Evolutionary conservation across 2,888 invertebrate genomes (phyloP).

Genomic region (Pterostichus niger): DNA sequence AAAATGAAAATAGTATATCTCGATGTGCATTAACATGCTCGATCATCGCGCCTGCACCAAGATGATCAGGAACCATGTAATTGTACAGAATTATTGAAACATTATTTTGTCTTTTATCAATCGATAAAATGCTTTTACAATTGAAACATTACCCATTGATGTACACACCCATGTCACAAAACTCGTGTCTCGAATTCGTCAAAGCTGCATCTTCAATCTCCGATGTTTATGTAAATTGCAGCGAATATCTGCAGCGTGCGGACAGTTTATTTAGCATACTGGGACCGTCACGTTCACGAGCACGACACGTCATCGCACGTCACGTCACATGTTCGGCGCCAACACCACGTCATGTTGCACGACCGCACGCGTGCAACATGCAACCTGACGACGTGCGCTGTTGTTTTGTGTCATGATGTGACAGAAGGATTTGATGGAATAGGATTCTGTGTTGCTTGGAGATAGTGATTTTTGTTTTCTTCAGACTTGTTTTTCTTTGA

Average conservation of each 20-base stretch:
- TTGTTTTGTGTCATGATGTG: conserved; percentile 5
- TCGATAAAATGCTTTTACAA: too few relatives aligned
- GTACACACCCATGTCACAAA: background rate
- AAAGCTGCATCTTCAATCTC: conserved; percentile 9
- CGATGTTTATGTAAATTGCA: conserved; percentile 23
- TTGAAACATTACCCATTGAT: background rate
- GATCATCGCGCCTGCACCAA: too few relatives aligned
- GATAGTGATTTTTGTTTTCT: too few relatives aligned
- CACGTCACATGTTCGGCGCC: conserved; percentile 17
- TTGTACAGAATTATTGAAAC: too few relatives aligned
- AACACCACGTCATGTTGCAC: conserved; percentile 14
- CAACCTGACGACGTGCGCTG: background rate
- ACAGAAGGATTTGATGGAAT: background rate
- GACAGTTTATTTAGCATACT: conserved; percentile 19
- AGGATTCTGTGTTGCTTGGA: too few relatives aligned
- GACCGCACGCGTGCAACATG: background rate
- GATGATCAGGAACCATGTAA: too few relatives aligned
- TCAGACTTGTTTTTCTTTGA: too few relatives aligned
- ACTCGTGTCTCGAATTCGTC: conserved; percentile 9
- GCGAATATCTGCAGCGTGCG: conserved; percentile 1
- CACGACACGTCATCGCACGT: conserved; percentile 35
- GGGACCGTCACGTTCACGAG: conserved; percentile 4
- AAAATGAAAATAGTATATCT: too few relatives aligned
- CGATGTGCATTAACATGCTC: too few relatives aligned
- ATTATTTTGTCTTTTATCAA: too few relatives aligned